Evolutionary conservation across 2,888 invertebrate genomes (phyloP).

Genomic region (Tetrapedia diversipes): DNA sequence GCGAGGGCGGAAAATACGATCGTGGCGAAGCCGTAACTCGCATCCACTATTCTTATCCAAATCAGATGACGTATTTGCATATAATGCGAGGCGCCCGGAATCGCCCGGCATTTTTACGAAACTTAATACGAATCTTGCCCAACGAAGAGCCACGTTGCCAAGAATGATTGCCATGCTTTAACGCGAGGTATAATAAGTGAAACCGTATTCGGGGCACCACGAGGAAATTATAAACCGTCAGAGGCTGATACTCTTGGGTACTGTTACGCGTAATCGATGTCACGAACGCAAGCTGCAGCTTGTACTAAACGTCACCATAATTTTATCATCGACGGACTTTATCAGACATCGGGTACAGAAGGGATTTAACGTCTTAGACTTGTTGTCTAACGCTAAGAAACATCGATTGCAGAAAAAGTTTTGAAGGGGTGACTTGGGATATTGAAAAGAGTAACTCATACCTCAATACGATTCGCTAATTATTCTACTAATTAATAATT

Average conservation of each 20-base stretch:
- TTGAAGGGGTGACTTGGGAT: too few relatives aligned
- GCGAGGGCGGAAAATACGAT: conserved; percentile 11
- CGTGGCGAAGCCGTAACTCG: conserved; percentile 9
- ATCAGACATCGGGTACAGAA: not conserved
- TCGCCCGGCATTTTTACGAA: conserved; percentile 1
- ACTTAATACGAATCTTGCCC: conserved; percentile 17
- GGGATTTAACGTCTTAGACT: too few relatives aligned
- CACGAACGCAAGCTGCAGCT: not conserved
- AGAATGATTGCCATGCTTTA: not conserved
- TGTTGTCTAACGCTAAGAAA: too few relatives aligned
- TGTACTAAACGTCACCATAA: not conserved
- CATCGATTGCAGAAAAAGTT: too few relatives aligned
- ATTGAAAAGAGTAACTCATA: too few relatives aligned
- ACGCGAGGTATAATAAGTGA: not conserved
- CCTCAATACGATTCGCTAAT: too few relatives aligned
- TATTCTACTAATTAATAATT: too few relatives aligned
- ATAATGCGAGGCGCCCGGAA: conserved; percentile 31
- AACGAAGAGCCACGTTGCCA: too few relatives aligned
- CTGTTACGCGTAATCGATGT: conserved; percentile 18
- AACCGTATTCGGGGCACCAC: not conserved
- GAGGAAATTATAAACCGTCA: conserved; percentile 9
- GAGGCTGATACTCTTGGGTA: conserved; percentile 19
- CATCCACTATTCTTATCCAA: conserved; percentile 37
- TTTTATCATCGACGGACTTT: conserved; percentile 1
- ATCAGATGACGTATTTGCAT: conserved; percentile 38